Evolutionary conservation across 1,140 invertebrate species (phyloP), one percentile per base, ranked within the genome.

Genomic region (Drosophila sturtevanti): DNA sequence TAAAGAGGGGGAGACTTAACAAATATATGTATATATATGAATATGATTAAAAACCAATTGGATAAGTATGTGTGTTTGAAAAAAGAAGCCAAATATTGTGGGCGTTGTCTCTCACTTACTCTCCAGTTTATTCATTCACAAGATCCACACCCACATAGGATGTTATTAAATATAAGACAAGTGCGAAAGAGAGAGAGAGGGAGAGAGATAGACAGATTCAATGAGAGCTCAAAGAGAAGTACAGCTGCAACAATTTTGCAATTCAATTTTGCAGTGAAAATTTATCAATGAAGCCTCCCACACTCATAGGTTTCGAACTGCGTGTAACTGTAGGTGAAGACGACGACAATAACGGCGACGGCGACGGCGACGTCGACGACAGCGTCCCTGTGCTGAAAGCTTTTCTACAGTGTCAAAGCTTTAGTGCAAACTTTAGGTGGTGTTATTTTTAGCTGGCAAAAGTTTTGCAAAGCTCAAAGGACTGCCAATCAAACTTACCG

Each of bases 281-380:
- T 85, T 91, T 86, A 89, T 91, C 89, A 91, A 90, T 91, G 89
- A 86, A 91, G 70, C 81, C 89, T 80, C 89, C 89, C 89, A 91
- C 89, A 73, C n/a, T n/a, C 54, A 21, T 48, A 48, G 24, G 55
- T 16, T n/a, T 59, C 16, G 1, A 27, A 27, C 12, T 37, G 55
- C 41, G 41, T 48, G 16, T 10, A 2, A 10, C 16, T 66, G 55
- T 59, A 24, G n/a, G 60, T 22, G 37, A 2, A 22, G 55, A 27
- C 51, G 52, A 4, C 38, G n/a, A 14, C n/a, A n/a, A n/a, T n/a
- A n/a, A n/a, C n/a, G n/a, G n/a, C n/a, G n/a, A n/a, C n/a, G n/a
- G n/a, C n/a, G n/a, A n/a, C n/a, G n/a, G n/a, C n/a, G n/a, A n/a
- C 24, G 38, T 35, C 24, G 12, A 10, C 41, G 16, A 21, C 18